Evolutionary conservation across 1,140 invertebrate species (phyloP), one percentile per base, ranked within the genome.

Genomic region (Drosophila subpulchrella): DNA sequence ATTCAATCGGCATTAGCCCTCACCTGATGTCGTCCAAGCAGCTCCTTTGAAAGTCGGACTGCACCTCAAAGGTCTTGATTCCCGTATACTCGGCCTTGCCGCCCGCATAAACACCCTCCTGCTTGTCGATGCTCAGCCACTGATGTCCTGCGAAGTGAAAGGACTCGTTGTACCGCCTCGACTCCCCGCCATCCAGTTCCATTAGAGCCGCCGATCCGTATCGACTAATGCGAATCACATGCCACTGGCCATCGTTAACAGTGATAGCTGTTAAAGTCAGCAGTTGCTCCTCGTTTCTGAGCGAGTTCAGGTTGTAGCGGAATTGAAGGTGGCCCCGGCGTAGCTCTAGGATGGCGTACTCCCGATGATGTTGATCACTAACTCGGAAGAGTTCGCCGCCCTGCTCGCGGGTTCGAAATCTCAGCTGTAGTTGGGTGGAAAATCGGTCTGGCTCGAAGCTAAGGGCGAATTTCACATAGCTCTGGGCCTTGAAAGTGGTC

Each of bases 221-320:
- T 3, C 96, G 93, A 61, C 90, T 93, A n/a, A 93, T 93, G 71
- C 93, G 93, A 11, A 95, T 95, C 17, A 94, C 94, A 91, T 96
- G 96, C 95, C 96, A 96, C 73, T 95, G 94, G 11, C 96, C 96
- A 90, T 96, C 95, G 79, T 95, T 95, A 0, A 96, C 95, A 6
- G 91, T 90, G 11, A 95, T 93, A 55, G 93, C 90, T 4, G 93
- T 94, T 48, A 96, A 82, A 80, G 93, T 93, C 10, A 96, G 81
- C 54, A 93, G 92, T 80, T 94, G 92, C 84, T 95, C 93, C 83
- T 95, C 93, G 32, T 93, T 92, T 58, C 94, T 91, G 72, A 94
- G 75, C 44, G 94, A 94, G 66, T 95, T 95, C n/a, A 96, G 84
- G 88, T 96, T 95, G 79, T 94, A 96, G 27, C 94, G 91, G 81